Conservation (phyloP, 2,888 invertebrate species). For the Synanthedon formicaeformis region DNA sequence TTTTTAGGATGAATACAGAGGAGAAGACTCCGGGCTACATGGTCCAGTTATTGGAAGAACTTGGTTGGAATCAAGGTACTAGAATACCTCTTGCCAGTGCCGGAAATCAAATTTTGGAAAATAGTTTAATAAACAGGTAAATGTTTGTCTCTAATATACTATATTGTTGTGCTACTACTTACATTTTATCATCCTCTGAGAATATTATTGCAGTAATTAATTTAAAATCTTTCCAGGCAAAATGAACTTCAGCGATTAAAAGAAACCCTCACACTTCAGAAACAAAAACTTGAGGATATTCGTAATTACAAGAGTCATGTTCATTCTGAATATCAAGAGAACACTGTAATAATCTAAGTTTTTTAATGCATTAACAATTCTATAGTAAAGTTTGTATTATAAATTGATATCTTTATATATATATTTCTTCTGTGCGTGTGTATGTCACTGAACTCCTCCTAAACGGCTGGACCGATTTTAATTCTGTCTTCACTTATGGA, state of each 20-base stretch:
- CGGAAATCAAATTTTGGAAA: slow-evolving; percentile 71
- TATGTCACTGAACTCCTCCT: too few relatives aligned
- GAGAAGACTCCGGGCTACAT: slow-evolving; percentile 54
- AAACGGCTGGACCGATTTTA: too few relatives aligned
- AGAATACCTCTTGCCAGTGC: slow-evolving; percentile 84
- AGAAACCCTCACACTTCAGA: slow-evolving; percentile 42
- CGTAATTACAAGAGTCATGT: slow-evolving; percentile 54
- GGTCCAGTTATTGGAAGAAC: slow-evolving; percentile 73
- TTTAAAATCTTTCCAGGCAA: slow-evolving; percentile 29
- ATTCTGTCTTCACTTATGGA: too few relatives aligned
- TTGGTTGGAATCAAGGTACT: slow-evolving; percentile 83
- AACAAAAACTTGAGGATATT: slow-evolving; percentile 50
- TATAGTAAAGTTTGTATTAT: background rate
- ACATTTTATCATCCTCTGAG: background rate
- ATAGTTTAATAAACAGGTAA: slow-evolving; percentile 44
- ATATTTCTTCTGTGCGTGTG: too few relatives aligned
- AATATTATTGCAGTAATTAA: background rate
- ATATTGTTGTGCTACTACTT: background rate
- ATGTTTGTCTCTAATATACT: background rate
- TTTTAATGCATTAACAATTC: background rate
- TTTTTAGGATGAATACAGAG: slow-evolving; percentile 26
- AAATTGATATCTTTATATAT: background rate
- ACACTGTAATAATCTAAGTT: slow-evolving; percentile 37
- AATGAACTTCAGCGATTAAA: slow-evolving; percentile 54
- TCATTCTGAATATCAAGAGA: slow-evolving; percentile 58